A percentile compares a stretch with the other conserved stretches of the same genome.
These are phyloP conservation scores for Benitochromis conjunctus DNA, from an alignment of 2,113 vertebrate genomes.

Conservation along the genomic window DNA sequence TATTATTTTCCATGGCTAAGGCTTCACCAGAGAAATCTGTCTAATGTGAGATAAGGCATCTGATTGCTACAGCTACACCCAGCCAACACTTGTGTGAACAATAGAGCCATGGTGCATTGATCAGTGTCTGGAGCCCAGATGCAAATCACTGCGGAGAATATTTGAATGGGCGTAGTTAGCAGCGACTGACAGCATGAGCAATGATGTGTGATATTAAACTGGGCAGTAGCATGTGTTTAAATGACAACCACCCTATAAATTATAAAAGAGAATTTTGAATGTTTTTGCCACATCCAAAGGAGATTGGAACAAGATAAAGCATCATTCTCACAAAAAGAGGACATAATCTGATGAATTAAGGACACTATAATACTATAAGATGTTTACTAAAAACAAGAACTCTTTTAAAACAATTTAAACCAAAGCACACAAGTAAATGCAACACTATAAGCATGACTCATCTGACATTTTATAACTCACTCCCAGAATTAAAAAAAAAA, in stretches of 20 bases:
- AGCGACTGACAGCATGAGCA: slow-evolving; percentile 27
- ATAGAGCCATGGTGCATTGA: neutral
- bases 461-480: neutral
- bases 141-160: slow-evolving; percentile 49
- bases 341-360: neutral
- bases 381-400: neutral
- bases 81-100: neutral
- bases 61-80: neutral
- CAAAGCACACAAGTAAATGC: neutral
- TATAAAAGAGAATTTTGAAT: slow-evolving; percentile 7
- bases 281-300: neutral
- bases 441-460: neutral
- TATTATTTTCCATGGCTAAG: neutral
- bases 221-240: neutral
- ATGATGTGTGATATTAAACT: slow-evolving; percentile 51
- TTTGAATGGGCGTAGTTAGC: slow-evolving; percentile 46
- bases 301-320: neutral
- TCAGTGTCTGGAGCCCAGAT: slow-evolving; percentile 7
- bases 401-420: neutral
- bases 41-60: neutral
- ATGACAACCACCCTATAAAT: slow-evolving; percentile 30
- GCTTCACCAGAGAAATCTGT: neutral
- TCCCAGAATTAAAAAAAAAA: neutral
- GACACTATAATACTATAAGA: neutral
- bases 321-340: neutral